Evolutionary conservation across 2,797 vertebrate species (phyloP).

Genomic region (Carduelis carduelis): DNA sequence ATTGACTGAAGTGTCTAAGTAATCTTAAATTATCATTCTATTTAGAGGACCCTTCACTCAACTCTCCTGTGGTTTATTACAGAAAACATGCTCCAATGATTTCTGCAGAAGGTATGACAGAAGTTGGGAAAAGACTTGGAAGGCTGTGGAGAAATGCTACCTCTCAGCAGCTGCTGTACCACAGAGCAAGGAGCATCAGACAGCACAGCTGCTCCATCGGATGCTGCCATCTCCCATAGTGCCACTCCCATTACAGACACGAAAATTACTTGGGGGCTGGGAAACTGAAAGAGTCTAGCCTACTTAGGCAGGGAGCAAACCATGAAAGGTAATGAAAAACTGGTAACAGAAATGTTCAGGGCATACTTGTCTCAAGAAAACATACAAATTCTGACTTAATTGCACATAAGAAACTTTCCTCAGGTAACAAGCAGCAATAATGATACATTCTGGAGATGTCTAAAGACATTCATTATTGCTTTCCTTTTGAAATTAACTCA

Average conservation of each 20-base stretch:
- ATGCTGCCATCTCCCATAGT: not conserved
- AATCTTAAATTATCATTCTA: not conserved
- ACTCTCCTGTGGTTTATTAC: not conserved
- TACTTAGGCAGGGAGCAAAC: not conserved
- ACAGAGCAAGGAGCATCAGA: not conserved
- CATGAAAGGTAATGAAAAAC: not conserved
- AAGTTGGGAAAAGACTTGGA: not conserved
- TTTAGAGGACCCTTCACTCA: not conserved
- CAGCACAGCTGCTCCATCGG: not conserved
- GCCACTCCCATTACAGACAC: rapidly evolving
- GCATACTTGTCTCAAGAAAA: not conserved
- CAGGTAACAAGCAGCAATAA: not conserved
- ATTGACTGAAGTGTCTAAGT: not conserved
- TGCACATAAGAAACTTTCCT: not conserved
- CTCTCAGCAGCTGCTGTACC: not conserved
- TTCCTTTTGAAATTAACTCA: not conserved
- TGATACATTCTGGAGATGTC: not conserved
- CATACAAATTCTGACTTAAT: not conserved
- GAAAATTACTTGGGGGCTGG: not conserved
- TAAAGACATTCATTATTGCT: not conserved
- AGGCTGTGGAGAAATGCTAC: not conserved
- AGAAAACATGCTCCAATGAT: not conserved
- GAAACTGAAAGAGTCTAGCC: not conserved
- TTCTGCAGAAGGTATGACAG: not conserved
- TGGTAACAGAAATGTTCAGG: not conserved